Evolutionary conservation across 35 echinoderm and acorn worm species (phyloP).

Genomic region (Lytechinus variegatus): DNA sequence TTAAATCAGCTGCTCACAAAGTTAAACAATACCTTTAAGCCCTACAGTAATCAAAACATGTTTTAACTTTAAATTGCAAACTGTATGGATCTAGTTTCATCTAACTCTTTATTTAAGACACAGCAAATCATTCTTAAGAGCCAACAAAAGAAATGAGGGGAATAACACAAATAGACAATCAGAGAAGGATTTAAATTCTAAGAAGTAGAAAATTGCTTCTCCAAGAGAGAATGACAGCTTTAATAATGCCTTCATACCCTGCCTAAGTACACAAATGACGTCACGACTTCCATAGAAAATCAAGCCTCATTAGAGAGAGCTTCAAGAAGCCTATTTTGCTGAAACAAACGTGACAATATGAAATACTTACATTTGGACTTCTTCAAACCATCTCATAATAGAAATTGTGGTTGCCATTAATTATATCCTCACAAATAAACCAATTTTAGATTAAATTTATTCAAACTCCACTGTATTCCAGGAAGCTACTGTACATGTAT

Average conservation of each 20-base stretch:
- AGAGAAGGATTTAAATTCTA: neutral
- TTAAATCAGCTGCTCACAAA: too few species aligned
- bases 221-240: neutral
- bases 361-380: neutral
- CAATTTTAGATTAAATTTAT: too few species aligned
- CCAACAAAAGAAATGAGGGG: neutral
- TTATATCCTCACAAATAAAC: too few species aligned
- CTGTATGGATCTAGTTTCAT: too few species aligned
- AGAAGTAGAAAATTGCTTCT: neutral
- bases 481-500: too few species aligned
- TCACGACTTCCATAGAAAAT: neutral
- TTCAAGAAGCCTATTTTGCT: neutral
- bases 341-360: neutral
- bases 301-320: neutral
- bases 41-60: too few species aligned
- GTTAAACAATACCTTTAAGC: too few species aligned
- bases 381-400: neutral
- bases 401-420: neutral
- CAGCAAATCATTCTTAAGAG: neutral
- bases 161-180: neutral
- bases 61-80: too few species aligned
- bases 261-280: neutral
- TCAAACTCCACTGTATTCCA: too few species aligned
- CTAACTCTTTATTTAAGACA: too few species aligned
- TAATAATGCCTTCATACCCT: neutral